Percentiles rank a stretch among this genome's conserved stretches.
Evolutionary conservation across 2,888 invertebrate species (phyloP).

Genomic region (Buathra laborator): DNA sequence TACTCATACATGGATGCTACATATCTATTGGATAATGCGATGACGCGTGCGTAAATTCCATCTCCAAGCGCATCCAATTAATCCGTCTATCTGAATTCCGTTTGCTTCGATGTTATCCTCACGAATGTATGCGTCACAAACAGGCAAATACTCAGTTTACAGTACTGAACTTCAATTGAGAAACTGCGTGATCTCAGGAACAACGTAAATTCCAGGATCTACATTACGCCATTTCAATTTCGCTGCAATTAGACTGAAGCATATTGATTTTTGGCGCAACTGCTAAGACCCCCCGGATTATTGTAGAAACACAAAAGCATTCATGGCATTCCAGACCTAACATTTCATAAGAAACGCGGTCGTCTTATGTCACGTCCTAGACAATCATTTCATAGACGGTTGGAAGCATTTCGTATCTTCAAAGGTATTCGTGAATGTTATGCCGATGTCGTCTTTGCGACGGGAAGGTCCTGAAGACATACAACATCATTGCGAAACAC

Average conservation of each 20-base stretch:
- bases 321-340: no score
- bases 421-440: neutral
- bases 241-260: no score
- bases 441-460: neutral
- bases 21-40: conserved; percentile 7
- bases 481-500: conserved; percentile 4
- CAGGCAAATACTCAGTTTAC: neutral
- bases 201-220: neutral
- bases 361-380: neutral
- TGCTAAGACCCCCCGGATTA: no score
- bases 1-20: neutral
- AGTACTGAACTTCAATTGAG: neutral
- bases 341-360: neutral
- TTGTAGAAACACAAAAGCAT: no score
- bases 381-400: neutral
- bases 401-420: neutral
- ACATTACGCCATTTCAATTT: no score
- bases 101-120: neutral
- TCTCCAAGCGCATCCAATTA: neutral
- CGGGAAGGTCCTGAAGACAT: neutral
- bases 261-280: no score
- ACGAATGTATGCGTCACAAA: neutral
- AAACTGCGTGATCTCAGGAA: neutral
- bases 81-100: conserved; percentile 4
- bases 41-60: conserved; percentile 4